Conservation (phyloP, 2,888 invertebrate species). For the Plagodis pulveraria region DNA sequence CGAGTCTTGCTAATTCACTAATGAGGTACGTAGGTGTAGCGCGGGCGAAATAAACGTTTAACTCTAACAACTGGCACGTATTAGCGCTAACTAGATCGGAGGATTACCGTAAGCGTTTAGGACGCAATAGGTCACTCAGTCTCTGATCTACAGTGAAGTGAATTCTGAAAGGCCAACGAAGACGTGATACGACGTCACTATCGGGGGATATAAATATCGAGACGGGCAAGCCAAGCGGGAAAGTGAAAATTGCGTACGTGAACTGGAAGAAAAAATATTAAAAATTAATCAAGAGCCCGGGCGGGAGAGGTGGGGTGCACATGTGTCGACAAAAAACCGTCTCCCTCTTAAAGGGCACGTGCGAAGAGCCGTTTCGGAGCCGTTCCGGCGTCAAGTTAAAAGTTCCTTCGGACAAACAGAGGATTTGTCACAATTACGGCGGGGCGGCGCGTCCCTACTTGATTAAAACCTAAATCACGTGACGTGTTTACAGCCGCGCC, state of each 20-base stretch:
- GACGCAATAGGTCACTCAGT: constrained; percentile 17
- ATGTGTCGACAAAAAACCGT: constrained; percentile 83
- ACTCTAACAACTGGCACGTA: constrained; percentile 66
- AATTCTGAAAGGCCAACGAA: constrained; percentile 6
- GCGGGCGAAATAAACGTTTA: constrained; percentile 79
- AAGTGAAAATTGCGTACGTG: constrained; percentile 85
- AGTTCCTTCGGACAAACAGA: constrained; percentile 84
- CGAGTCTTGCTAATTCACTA: constrained; percentile 80
- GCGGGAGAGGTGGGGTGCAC: constrained; percentile 64
- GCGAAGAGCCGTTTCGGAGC: constrained; percentile 78
- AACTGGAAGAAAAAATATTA: constrained; percentile 84
- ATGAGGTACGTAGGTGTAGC: constrained; percentile 83
- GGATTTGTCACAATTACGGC: constrained; percentile 85
- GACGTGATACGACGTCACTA: constrained; percentile 32
- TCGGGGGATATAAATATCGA: constrained; percentile 37
- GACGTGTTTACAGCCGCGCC: constrained; percentile 84
- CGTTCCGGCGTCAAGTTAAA: constrained; percentile 79
- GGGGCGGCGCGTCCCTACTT: constrained; percentile 81
- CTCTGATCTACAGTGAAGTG: constrained; percentile 10
- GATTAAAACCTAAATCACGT: constrained; percentile 86
- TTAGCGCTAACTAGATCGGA: constrained; percentile 66
- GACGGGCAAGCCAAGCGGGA: constrained; percentile 66
- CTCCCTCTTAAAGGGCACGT: constrained; percentile 77
- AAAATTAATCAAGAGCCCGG: constrained; percentile 81
- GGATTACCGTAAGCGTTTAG: constrained; percentile 41